phyloP scores from a whole-genome alignment of 2,888 invertebrate species.

The Thelaira solivaga region DNA sequence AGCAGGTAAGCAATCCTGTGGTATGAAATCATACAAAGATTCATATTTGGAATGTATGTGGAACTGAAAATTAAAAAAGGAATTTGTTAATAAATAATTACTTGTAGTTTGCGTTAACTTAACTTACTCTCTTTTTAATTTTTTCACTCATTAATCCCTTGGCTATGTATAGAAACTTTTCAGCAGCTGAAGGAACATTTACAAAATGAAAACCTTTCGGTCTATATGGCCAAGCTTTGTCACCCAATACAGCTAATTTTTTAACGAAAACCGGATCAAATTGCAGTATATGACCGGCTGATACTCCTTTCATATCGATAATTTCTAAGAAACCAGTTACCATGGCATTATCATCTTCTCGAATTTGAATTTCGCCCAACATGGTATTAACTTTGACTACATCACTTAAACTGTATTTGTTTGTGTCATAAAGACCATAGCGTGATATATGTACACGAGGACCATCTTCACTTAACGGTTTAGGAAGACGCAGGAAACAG shows the following conservation, averaged over 20 bases:
- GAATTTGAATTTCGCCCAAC: slow-evolving; percentile 80
- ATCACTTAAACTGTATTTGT: slow-evolving; percentile 78
- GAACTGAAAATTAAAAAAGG: slow-evolving; percentile 66
- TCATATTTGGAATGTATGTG: slow-evolving; percentile 79
- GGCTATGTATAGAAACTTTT: slow-evolving; percentile 80
- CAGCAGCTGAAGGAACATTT: slow-evolving; percentile 80
- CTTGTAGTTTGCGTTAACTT: no score
- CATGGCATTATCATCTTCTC: slow-evolving; percentile 82
- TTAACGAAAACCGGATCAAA: slow-evolving; percentile 81
- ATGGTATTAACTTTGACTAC: slow-evolving; percentile 80
- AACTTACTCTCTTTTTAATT: slow-evolving; percentile 80
- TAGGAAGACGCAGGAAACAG: slow-evolving; percentile 72
- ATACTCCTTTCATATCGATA: slow-evolving; percentile 80
- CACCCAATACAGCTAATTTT: slow-evolving; percentile 79
- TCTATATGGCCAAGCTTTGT: slow-evolving; percentile 82
- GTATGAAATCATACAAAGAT: slow-evolving; percentile 81
- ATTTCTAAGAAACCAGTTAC: slow-evolving; percentile 80
- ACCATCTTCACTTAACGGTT: slow-evolving; percentile 76
- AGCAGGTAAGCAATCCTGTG: slow-evolving; percentile 80
- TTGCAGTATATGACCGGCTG: slow-evolving; percentile 79
- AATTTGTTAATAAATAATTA: no score
- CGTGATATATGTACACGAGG: slow-evolving; percentile 79
- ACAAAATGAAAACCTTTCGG: slow-evolving; percentile 81
- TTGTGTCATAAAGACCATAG: slow-evolving; percentile 78
- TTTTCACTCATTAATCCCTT: slow-evolving; percentile 82